Evolutionary conservation across 2,888 invertebrate genomes (phyloP).

Genomic region (Noctua pronuba): DNA sequence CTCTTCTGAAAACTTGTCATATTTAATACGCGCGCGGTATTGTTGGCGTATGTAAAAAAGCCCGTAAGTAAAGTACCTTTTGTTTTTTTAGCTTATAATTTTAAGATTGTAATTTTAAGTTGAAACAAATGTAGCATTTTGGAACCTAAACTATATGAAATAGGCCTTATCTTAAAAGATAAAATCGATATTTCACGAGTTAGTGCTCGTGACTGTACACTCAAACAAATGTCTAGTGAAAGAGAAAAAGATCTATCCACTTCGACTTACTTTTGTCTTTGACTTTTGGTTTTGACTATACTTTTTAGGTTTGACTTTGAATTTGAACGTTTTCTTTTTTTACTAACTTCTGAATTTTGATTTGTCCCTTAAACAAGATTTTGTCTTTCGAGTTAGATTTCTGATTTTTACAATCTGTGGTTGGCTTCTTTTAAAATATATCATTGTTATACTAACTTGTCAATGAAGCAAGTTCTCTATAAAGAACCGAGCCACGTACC

Average conservation of each 20-base stretch:
- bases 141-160: not conserved
- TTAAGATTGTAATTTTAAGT: not conserved
- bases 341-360: not conserved
- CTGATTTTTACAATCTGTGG: not conserved
- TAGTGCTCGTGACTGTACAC: not conserved
- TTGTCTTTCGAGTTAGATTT: not conserved
- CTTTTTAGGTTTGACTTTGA: not conserved
- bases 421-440: not conserved
- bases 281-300: no score
- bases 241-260: not conserved
- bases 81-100: not conserved
- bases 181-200: not conserved
- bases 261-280: not conserved
- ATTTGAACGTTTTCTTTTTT: not conserved
- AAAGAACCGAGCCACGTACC: conserved; percentile 72
- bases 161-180: not conserved
- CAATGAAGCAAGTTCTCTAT: not conserved
- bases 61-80: no score
- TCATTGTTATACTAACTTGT: not conserved
- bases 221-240: not conserved
- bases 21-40: not conserved
- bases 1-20: not conserved
- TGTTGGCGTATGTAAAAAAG: not conserved
- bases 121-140: not conserved
- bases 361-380: not conserved